Base-by-base conservation (phyloP, 1,140 invertebrate genomes). In the Tenebrio molitor region DNA sequence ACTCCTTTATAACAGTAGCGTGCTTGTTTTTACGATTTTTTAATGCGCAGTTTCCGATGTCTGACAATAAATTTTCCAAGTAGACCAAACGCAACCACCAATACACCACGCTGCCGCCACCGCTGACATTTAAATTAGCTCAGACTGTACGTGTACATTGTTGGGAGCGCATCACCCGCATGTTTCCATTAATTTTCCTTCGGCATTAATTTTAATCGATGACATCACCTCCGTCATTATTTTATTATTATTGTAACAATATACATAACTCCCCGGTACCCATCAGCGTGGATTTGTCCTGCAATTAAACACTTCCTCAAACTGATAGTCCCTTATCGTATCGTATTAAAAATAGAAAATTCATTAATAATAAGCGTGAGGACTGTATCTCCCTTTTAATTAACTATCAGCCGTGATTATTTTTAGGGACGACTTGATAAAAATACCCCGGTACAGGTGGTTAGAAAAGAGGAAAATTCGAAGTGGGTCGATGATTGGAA, bases 391-490 rank as follows among this genome's bases (percentile, higher is more conserved):
- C 21, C 7, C 23, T 5, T 58, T 58, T 58, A 58, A 58, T 58
- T 58, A 58, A 58, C 50, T 14, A 58, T 58, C 50, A 58, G 23
- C n/a, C n/a, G 44, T 25, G 25, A 33, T 58, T 58, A 58, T 58
- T 58, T 39, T 58, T 58, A 33, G 50, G 50, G 10, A 29, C n/a
- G 14, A 58, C 29, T 58, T 58, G 50, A 58, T 58, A 15, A 25
- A 29, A 58, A 25, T 25, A 8, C 6, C 1, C 21, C 6, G 5
- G 1, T 58, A 29, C 23, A 29, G 50, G 10, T 29, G 19, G 21
- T n/a, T 6, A 29, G 1, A 29, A 58, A 58, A 58, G 29, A 50
- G n/a, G n/a, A n/a, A n/a, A n/a, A n/a, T n/a, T n/a, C n/a, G n/a
- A n/a, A n/a, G n/a, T n/a, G n/a, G n/a, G n/a, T n/a, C n/a, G n/a